Base-by-base conservation (phyloP, 2,113 vertebrate species). In the Microtus richardsoni region DNA sequence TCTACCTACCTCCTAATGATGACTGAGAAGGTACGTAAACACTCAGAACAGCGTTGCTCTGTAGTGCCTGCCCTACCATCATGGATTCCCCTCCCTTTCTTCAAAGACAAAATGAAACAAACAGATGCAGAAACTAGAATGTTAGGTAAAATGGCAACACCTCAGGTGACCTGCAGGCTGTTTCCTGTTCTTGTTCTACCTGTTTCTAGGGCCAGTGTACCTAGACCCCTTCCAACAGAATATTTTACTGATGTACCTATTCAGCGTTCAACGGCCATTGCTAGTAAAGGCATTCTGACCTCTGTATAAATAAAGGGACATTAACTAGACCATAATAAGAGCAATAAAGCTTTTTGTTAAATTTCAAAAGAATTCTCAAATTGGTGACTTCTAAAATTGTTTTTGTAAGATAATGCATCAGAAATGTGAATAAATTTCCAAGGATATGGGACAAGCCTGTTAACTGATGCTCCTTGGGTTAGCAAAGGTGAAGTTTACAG, bases 351-450 rank as follows among this genome's bases (percentile, higher is more conserved):
- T 91, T 86, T 94, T 11, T 71, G 52, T 73, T 33, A 73, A 58
- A 87, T 73, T 79, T 95, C 33, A 62, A 60, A 87, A 95, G 41
- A 24, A 49, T 33, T 39, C 26, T 87, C 74, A 95, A 73, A 28
- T 21, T 36, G 36, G 22, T 74, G 44, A 87, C 21, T 88, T 74
- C 83, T 88, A 2, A 54, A 88, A 82, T 28, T 33, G 49, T 12
- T 91, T 71, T 95, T 60, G 14, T 33, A 75, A 84, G 68, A 74
- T 17, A 79, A 86, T 68, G 19, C 14, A 47, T n/a, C 36, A 70
- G 74, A 80, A 71, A 66, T n/a, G 22, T 88, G 62, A 41, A 90
- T 9, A 75, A n/a, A 21, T 26, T 58, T 64, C 54, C 9, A 47
- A 47, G 5, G 54, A 41, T 60, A 52, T 13, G n/a, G 44, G 60